Evolutionary conservation across 2,888 invertebrate species (phyloP), one percentile per base, ranked within the genome.

Genomic region (Pachycephus smyrnensis): DNA sequence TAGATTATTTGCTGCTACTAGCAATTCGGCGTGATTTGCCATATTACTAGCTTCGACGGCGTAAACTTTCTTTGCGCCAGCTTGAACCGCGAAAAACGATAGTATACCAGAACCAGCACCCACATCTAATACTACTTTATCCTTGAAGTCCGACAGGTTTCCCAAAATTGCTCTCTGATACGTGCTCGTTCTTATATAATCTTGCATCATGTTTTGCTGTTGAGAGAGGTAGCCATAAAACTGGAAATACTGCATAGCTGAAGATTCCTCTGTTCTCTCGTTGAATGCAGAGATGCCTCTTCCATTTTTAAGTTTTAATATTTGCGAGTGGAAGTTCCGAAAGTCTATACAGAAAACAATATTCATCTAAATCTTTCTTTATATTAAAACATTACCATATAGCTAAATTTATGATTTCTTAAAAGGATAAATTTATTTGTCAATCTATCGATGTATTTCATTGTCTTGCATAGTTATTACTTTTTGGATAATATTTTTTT

Each of bases 171-270:
- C 99, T 88, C 97, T 95, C 92, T 99, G 99, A 92, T 99, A 99
- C 79, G 99, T 99, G 90, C 98, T 98, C 73, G 99, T 99, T 86
- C 99, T 94, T 83, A 99, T 97, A 92, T 98, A 99, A 92, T 99
- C 99, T 93, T 99, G 99, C 97, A 99, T 97, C 99, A 99, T 99
- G 91, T 99, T 99, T 92, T 99, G 99, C 92, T 99, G 99, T 92
- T 99, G 99, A 79, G 98, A 98, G 85, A 99, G 93, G 93, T 99
- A 99, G 83, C 99, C 99, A 92, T 99, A 99, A 92, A 99, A 99
- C 94, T 99, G 98, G 92, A 99, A 99, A 94, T 99, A 99, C 92
- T 99, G 99, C 92, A 97, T 96, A 82, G 99, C 99, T 77, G 99
- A 99, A 3, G 98, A 97, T 92, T 99, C 98, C 91, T 99, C 99